Evolutionary conservation across 92 coral and sea anemone species (phyloP).

Genomic region (Siderastrea radians): DNA sequence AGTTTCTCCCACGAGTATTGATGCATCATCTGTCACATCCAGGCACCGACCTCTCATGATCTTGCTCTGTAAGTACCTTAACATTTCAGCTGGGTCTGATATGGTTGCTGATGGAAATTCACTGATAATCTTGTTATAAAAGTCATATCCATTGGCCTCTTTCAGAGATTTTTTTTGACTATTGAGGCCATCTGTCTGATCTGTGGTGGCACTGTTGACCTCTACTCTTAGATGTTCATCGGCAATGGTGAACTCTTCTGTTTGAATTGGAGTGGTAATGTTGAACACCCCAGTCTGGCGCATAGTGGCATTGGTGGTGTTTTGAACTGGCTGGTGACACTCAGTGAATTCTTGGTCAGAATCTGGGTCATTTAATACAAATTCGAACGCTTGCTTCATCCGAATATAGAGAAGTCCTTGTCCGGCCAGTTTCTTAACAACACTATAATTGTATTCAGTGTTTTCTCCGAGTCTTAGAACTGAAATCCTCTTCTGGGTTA

Average conservation of each 20-base stretch:
- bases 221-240: background rate
- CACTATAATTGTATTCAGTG: slow-evolving; percentile 66
- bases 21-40: slow-evolving; percentile 2
- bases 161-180: background rate
- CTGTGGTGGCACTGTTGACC: background rate
- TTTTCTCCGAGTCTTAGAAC: slow-evolving; percentile 46
- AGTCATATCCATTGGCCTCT: background rate
- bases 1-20: slow-evolving; percentile 6
- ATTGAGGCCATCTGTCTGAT: background rate
- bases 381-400: slow-evolving; percentile 16
- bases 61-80: slow-evolving; percentile 5
- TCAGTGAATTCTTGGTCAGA: background rate
- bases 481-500: slow-evolving; percentile 68
- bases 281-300: background rate
- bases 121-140: background rate
- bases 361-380: slow-evolving; percentile 26
- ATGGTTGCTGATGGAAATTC: background rate
- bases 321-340: background rate
- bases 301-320: background rate
- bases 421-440: slow-evolving; percentile 68
- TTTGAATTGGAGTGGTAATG: background rate
- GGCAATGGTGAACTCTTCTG: background rate
- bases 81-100: slow-evolving; percentile 1
- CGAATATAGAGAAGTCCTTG: slow-evolving; percentile 67
- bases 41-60: background rate